Percentiles rank a stretch among this genome's conserved stretches.
Conservation (phyloP, 2,113 vertebrate genomes). For the Anoplopoma fimbria region DNA sequence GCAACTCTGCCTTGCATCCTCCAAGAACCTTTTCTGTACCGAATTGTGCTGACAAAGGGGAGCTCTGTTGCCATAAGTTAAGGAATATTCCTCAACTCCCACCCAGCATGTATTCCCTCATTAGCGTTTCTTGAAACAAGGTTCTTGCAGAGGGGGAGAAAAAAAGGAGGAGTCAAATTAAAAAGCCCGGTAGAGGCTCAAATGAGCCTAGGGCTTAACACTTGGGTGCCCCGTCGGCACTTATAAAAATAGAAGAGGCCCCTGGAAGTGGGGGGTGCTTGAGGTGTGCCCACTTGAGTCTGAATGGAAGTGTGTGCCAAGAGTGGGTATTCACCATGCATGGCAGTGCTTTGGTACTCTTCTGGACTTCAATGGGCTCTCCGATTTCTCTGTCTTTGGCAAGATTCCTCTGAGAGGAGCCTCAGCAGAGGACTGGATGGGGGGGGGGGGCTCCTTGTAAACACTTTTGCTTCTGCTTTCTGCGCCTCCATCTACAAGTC, state of each 20-base stretch:
- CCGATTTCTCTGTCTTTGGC: slow-evolving; percentile 55
- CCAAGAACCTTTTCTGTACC: slow-evolving; percentile 30
- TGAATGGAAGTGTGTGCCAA: slow-evolving; percentile 74
- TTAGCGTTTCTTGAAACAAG: slow-evolving; percentile 60
- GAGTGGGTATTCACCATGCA: slow-evolving; percentile 65
- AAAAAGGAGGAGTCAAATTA: slow-evolving; percentile 36
- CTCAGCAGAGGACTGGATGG: slow-evolving; percentile 22
- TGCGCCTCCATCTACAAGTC: slow-evolving; percentile 51
- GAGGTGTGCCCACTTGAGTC: slow-evolving; percentile 70
- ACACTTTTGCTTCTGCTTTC: slow-evolving; percentile 65
- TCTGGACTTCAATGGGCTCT: slow-evolving; percentile 53
- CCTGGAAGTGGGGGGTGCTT: slow-evolving; percentile 61
- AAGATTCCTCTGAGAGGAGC: slow-evolving; percentile 42
- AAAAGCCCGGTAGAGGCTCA: slow-evolving; percentile 54
- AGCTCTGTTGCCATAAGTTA: slow-evolving; percentile 51
- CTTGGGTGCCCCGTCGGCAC: slow-evolving; percentile 55
- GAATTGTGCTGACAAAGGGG: slow-evolving; percentile 68
- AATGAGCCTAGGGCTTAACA: slow-evolving; percentile 63
- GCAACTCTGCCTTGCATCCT: slow-evolving; percentile 42
- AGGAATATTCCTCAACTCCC: slow-evolving; percentile 61
- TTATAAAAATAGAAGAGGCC: slow-evolving; percentile 67
- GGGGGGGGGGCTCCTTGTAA: slow-evolving; percentile 52
- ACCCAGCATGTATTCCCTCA: slow-evolving; percentile 62
- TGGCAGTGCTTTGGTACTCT: slow-evolving; percentile 67
- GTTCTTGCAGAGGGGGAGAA: not conserved